phyloP scores from a whole-genome alignment of 1,140 invertebrate species.

The Luehdorfia chinensis region DNA sequence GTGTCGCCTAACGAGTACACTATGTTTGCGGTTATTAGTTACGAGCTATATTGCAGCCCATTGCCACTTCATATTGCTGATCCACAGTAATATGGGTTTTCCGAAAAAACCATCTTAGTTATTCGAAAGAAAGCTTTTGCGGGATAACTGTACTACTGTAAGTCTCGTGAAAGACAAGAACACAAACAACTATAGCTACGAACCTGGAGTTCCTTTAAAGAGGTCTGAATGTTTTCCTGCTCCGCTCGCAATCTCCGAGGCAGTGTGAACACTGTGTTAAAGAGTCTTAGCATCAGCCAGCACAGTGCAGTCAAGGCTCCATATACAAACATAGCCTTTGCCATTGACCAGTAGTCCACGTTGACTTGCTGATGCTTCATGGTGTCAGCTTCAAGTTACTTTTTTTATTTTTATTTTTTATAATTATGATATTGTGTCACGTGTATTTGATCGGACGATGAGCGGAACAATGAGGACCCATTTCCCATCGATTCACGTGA shows the following conservation, averaged over 20 bases:
- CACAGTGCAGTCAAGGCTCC: slow-evolving; percentile 57
- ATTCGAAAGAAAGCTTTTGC: no score
- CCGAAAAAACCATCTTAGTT: no score
- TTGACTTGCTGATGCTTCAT: slow-evolving; percentile 76
- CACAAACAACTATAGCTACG: no score
- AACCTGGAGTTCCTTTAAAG: slow-evolving; percentile 57
- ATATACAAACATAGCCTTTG: slow-evolving; percentile 65
- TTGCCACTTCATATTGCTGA: no score
- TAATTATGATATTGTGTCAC: slow-evolving; percentile 15
- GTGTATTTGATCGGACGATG: slow-evolving; percentile 16
- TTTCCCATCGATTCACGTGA: slow-evolving; percentile 49
- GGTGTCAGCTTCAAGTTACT: neutral
- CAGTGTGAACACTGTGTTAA: slow-evolving; percentile 69
- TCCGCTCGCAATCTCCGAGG: slow-evolving; percentile 59
- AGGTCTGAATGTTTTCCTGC: slow-evolving; percentile 55
- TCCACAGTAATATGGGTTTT: no score
- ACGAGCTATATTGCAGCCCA: no score
- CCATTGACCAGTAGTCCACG: slow-evolving; percentile 75
- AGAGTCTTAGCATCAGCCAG: slow-evolving; percentile 73
- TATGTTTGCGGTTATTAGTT: no score
- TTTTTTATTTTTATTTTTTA: no score
- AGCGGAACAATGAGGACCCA: slow-evolving; percentile 37
- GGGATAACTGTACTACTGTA: no score
- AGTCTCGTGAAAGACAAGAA: no score
- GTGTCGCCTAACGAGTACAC: no score